These are phyloP conservation scores for Tenodera sinensis DNA, from an alignment of 2,888 invertebrate genomes.

Conservation along the genomic window DNA sequence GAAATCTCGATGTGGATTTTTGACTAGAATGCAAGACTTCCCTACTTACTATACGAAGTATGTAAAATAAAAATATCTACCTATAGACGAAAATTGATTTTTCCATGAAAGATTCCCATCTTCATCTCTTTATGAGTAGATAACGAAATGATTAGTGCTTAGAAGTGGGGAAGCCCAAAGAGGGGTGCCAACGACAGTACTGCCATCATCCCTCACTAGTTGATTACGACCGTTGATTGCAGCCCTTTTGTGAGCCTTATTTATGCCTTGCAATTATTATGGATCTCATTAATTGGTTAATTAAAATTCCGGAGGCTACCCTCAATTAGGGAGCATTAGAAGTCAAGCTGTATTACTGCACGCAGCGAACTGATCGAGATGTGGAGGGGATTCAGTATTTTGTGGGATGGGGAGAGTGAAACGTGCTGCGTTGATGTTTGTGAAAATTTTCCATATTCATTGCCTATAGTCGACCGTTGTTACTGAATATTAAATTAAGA, in stretches of 20 bases:
- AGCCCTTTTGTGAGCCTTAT: not conserved
- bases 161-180: not conserved
- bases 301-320: not conserved
- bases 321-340: not conserved
- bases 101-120: too few relatives aligned
- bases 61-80: too few relatives aligned
- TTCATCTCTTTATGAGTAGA: not conserved
- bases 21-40: too few relatives aligned
- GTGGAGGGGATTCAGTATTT: not conserved
- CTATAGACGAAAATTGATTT: too few relatives aligned
- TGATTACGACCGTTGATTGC: not conserved
- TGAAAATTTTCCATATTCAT: too few relatives aligned
- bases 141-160: not conserved
- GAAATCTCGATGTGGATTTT: too few relatives aligned
- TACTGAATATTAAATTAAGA: too few relatives aligned
- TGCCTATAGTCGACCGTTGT: too few relatives aligned
- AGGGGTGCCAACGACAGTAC: not conserved
- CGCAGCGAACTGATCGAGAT: not conserved
- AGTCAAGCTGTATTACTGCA: not conserved
- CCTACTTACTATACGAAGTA: too few relatives aligned
- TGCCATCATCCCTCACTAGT: not conserved
- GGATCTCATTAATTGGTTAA: slow-evolving; percentile 6
- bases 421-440: not conserved
- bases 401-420: not conserved
- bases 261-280: not conserved